Percentiles rank a stretch among this genome's conserved stretches.
These are phyloP conservation scores for Alethe diademata DNA, from an alignment of 2,113 vertebrate species.

Conservation along the genomic window DNA sequence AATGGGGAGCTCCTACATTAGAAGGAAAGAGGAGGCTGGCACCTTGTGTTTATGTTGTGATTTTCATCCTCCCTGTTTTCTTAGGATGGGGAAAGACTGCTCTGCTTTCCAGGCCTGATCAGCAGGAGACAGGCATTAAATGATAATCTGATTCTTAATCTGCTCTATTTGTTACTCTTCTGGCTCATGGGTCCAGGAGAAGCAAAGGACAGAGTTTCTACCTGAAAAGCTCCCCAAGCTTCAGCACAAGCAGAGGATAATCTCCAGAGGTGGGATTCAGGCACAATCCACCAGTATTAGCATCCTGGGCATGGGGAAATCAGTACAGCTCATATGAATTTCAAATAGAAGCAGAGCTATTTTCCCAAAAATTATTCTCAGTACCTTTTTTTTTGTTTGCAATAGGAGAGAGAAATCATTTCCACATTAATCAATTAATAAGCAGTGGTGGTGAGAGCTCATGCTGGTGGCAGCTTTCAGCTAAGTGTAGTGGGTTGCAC, in stretches of 20 bases:
- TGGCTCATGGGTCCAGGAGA: background rate
- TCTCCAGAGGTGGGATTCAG: background rate
- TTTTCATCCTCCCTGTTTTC: background rate
- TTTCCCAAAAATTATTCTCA: background rate
- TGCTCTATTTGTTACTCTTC: fast-evolving
- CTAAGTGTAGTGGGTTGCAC: fast-evolving
- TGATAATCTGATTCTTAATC: background rate
- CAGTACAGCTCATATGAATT: background rate
- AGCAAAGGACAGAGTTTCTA: background rate
- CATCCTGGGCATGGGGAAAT: background rate
- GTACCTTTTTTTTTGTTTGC: background rate
- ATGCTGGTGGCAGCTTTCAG: background rate
- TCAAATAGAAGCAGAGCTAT: background rate
- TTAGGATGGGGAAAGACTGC: background rate
- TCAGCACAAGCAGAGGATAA: background rate
- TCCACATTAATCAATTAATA: background rate
- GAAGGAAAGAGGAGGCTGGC: background rate
- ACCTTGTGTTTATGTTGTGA: background rate
- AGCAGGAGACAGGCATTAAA: background rate
- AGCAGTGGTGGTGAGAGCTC: background rate
- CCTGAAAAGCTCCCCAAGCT: background rate
- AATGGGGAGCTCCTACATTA: background rate
- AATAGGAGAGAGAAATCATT: background rate
- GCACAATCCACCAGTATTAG: background rate
- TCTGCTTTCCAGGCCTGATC: background rate